Conservation (phyloP, 2,797 vertebrate species). For the Limnodromus scolopaceus region DNA sequence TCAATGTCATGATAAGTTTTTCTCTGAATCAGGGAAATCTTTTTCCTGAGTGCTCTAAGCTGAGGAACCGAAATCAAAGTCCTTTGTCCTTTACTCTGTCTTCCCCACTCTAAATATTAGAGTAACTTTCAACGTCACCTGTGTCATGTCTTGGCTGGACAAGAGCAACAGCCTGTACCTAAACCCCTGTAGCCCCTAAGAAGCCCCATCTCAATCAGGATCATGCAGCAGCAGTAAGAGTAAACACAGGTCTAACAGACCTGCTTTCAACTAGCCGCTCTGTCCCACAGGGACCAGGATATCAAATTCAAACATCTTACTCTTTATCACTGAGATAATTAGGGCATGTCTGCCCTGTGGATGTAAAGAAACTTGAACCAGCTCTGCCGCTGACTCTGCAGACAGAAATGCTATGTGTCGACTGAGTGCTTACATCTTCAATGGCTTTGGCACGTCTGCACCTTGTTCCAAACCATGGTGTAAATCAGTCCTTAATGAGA, state of each 20-base stretch:
- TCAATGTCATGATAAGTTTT: neutral
- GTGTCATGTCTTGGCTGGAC: neutral
- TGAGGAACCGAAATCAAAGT: neutral
- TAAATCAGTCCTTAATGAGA: neutral
- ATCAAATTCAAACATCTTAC: neutral
- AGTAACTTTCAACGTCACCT: neutral
- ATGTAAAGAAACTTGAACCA: neutral
- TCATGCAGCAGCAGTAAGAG: neutral
- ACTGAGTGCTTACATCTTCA: neutral
- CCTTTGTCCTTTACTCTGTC: neutral
- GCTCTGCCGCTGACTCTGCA: neutral
- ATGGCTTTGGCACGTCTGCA: neutral
- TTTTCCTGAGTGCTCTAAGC: neutral
- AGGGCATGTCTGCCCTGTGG: neutral
- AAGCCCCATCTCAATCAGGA: neutral
- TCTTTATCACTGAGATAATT: neutral
- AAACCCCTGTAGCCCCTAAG: neutral
- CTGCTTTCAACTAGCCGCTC: neutral
- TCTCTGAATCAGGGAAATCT: neutral
- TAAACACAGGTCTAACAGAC: neutral
- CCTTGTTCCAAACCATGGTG: neutral
- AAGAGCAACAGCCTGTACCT: neutral
- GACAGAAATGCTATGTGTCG: neutral
- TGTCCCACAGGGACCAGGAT: neutral
- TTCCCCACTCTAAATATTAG: neutral